Base-by-base conservation (phyloP, 2,888 invertebrate genomes). In the Melieria picta region DNA sequence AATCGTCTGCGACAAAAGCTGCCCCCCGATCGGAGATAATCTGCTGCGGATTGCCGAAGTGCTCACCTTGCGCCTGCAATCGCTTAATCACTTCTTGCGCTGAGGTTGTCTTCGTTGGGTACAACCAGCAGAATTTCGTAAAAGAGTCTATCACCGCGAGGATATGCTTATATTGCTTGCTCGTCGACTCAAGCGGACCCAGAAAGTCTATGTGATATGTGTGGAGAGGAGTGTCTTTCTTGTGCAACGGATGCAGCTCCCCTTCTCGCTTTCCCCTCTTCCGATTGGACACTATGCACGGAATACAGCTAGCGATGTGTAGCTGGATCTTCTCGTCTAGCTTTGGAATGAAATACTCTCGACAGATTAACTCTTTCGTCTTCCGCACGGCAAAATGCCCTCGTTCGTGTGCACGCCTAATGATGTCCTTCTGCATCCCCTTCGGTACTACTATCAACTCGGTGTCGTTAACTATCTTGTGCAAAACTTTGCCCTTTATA, bases 41-140 rank as follows among this genome's bases (percentile, higher is more conserved):
- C 50, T 79, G 77, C 7, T 42, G 68, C 7, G 85, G 85, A 72
- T 83, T 83, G 7, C 85, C 86, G 79, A 86, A 87, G 6, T 65
- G 76, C 13, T 76, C 74, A 61, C 82, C 81, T 48, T 83, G 83
- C 7, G 74, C 47, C 5, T 69, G 72, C 4, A 86, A 57, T 72
- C 80, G 83, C 3, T 74, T 47, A 5, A 86, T 48, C 0, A 79
- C 80, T 61, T 87, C 85, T 43, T 76, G 77, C 4, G 80, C 72
- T 1, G 80, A 74, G 0, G 78, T 79, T 5, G 77, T 72, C 69
- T 83, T 84, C 0, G 78, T 79, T 0, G 84, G 83, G 69, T 79
- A 85, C 0, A 85, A 13, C 84, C 86, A 85, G 4, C 77, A 78
- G 77, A 84, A 84, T 64, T 85, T 86, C 0, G 83, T 83, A 62